These are phyloP conservation scores for Pterocles orientalis DNA, from an alignment of 2,113 vertebrate species.

Conservation along the genomic window DNA sequence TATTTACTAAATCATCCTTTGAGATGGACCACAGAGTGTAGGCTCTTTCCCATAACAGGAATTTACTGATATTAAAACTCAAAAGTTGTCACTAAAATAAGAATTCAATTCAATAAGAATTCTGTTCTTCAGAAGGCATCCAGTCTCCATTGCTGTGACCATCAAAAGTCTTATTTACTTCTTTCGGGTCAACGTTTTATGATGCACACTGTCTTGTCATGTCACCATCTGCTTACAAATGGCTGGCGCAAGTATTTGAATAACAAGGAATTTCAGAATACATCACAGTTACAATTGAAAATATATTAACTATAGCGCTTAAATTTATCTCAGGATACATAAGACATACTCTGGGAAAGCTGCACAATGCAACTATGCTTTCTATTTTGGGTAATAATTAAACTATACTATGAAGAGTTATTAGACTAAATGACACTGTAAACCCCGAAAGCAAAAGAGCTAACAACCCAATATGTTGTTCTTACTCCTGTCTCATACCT, in stretches of 20 bases:
- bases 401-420: constrained; percentile 15
- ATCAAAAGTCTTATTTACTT: neutral
- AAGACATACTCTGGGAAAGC: constrained; percentile 50
- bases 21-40: neutral
- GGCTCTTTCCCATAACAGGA: neutral
- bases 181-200: neutral
- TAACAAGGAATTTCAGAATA: constrained; percentile 20
- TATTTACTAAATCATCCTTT: neutral
- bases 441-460: constrained; percentile 50
- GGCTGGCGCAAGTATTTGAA: constrained; percentile 5
- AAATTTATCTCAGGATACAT: constrained; percentile 29
- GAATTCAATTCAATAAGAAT: neutral
- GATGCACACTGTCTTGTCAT: neutral
- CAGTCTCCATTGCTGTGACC: neutral
- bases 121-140: neutral
- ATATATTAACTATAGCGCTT: constrained; percentile 42
- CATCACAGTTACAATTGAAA: neutral
- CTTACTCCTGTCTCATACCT: constrained; percentile 6
- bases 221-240: neutral
- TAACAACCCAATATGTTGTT: constrained; percentile 7
- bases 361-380: neutral
- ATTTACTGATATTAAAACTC: neutral
- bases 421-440: constrained; percentile 21
- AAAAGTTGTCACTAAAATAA: neutral
- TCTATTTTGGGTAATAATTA: constrained; percentile 66